A percentile compares a stretch with the other conserved stretches of the same genome.
Evolutionary conservation across 2,888 invertebrate genomes (phyloP).

Genomic region (Nemurella pictetii): DNA sequence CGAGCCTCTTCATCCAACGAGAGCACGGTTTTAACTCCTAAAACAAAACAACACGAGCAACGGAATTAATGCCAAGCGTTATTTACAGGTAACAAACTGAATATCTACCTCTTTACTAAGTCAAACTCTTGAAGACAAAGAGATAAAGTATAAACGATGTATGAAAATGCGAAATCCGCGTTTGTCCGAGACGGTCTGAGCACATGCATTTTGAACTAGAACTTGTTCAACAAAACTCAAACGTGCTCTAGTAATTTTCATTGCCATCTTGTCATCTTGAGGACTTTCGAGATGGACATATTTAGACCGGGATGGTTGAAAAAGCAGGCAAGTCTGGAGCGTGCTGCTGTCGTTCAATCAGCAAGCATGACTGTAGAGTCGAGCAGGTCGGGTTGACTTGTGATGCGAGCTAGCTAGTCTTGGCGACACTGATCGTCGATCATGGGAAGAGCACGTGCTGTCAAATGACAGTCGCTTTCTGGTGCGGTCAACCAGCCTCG

Average conservation of each 20-base stretch:
- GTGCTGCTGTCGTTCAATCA: neutral
- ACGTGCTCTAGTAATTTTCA: neutral
- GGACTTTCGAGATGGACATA: neutral
- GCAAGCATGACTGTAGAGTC: neutral
- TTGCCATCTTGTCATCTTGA: neutral
- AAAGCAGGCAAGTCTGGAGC: neutral
- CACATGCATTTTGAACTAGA: neutral
- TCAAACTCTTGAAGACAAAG: too few relatives aligned
- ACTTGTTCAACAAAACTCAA: neutral
- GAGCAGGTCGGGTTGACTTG: too few relatives aligned
- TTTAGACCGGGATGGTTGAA: neutral
- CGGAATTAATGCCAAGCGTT: too few relatives aligned
- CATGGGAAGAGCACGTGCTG: neutral
- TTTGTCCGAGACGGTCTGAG: too few relatives aligned
- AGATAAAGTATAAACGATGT: too few relatives aligned
- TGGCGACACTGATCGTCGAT: neutral
- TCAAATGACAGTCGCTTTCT: neutral
- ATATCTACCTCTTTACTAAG: too few relatives aligned
- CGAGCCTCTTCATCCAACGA: conserved; percentile 85
- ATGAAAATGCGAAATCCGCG: too few relatives aligned
- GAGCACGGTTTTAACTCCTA: conserved; percentile 76
- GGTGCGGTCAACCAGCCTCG: neutral
- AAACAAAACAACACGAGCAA: too few relatives aligned
- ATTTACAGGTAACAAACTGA: too few relatives aligned
- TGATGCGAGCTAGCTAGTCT: neutral